Base-by-base conservation (phyloP, 92 coral and sea anemone species). In the Nematostella vectensis region DNA sequence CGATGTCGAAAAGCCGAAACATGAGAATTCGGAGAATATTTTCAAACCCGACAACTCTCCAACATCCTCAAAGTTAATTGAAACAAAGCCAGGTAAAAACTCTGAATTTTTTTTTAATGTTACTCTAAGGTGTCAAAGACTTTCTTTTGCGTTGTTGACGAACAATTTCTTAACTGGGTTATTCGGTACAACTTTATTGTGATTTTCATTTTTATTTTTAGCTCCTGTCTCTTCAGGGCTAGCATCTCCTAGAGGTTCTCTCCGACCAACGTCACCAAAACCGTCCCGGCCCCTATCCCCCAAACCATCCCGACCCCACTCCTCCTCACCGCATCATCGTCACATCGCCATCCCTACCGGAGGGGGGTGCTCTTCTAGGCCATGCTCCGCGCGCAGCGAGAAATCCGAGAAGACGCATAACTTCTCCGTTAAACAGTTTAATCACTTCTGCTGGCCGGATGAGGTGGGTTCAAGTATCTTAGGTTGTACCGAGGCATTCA, bases 401-500 rank as follows among this genome's bases (percentile, higher is more conserved):
- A 62, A 67, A 11, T 60, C 73, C 3, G 79, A 67, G 33, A 63
- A 72, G 19, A 27, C 58, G 29, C 60, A 57, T 48, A 79, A 68
- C 55, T 85, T 85, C 59, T 63, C 88, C 22, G 98, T 86, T 50
- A 87, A 80, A 50, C 74, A 79, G 57, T 91, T 91, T 50, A 77
- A 83, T 0, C 98, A 91, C 54, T 91, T 85, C 51, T 91, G 98
- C 65, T 85, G 85, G 75, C 87, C 87, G 12, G 95, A 91, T 29
- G 91, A 91, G 59, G 98, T 91, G 38, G 51, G 75, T 68, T 20
- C 44, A 45, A 0, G n/a, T n/a, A n/a, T n/a, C n/a, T n/a, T n/a
- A n/a, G n/a, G n/a, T n/a, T n/a, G n/a, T n/a, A n/a, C n/a, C n/a
- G n/a, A n/a, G n/a, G n/a, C n/a, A n/a, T n/a, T n/a, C n/a, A n/a